phyloP scores from a whole-genome alignment of 2,888 invertebrate genomes.

The Linnaemya vulpina region DNA sequence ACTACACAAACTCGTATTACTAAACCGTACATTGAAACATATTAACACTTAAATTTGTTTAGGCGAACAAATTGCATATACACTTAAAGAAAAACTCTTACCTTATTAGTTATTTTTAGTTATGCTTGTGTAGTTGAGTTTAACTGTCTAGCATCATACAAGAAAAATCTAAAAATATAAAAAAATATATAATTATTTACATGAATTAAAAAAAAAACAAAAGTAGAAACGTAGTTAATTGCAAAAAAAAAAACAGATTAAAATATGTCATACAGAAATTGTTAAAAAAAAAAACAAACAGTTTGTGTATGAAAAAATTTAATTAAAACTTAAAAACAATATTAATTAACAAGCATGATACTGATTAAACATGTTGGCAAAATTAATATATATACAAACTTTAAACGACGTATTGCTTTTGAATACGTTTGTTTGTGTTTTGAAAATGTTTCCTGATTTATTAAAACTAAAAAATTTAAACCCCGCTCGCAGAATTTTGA shows the following conservation, averaged over 20 bases:
- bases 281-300: constrained; percentile 18
- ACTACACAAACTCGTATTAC: not conserved
- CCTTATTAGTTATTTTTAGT: constrained; percentile 64
- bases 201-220: constrained; percentile 47
- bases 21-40: constrained; percentile 18
- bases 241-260: constrained; percentile 47
- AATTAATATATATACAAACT: constrained; percentile 11
- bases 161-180: constrained; percentile 70
- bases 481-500: constrained; percentile 46
- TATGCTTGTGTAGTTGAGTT: constrained; percentile 73
- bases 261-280: constrained; percentile 29
- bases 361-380: constrained; percentile 57
- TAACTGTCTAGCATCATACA: constrained; percentile 70
- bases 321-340: constrained; percentile 6
- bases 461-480: constrained; percentile 29
- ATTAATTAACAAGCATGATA: constrained; percentile 56
- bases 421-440: constrained; percentile 18
- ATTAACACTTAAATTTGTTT: constrained; percentile 31
- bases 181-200: constrained; percentile 57
- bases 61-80: constrained; percentile 7
- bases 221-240: constrained; percentile 71
- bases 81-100: constrained; percentile 48
- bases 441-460: constrained; percentile 22
- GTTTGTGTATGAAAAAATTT: constrained; percentile 25
- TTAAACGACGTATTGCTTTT: constrained; percentile 23